Evolutionary conservation across 2,797 vertebrate species (phyloP).

Genomic region (Macroramphosus scolopax): DNA sequence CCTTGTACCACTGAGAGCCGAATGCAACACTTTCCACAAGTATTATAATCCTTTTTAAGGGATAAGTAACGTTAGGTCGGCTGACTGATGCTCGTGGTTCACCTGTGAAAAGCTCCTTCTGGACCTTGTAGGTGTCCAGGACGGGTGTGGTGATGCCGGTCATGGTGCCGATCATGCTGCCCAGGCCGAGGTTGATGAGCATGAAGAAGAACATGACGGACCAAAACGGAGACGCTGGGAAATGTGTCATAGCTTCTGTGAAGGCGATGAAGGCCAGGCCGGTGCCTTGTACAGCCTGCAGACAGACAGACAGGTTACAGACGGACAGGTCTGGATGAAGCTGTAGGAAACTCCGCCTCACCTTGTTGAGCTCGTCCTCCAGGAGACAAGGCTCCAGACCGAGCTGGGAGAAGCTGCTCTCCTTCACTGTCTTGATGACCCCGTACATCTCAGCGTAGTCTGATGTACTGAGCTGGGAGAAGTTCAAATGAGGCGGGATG

Average conservation of each 20-base stretch:
- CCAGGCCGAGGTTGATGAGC: slow-evolving; percentile 94
- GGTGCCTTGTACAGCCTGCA: slow-evolving; percentile 91
- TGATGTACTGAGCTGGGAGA: slow-evolving; percentile 85
- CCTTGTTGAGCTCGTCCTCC: slow-evolving; percentile 94
- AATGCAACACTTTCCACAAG: no score
- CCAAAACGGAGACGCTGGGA: slow-evolving; percentile 93
- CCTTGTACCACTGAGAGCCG: no score
- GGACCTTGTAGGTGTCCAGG: slow-evolving; percentile 92
- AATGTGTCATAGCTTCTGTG: slow-evolving; percentile 97
- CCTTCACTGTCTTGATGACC: slow-evolving; percentile 90
- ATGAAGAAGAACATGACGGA: slow-evolving; percentile 98
- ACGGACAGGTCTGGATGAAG: neutral
- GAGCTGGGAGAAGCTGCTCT: slow-evolving; percentile 81
- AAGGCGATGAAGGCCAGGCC: slow-evolving; percentile 96
- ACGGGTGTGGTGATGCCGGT: slow-evolving; percentile 93
- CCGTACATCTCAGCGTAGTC: slow-evolving; percentile 91
- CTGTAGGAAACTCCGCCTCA: slow-evolving; percentile 16
- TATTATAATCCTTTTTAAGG: slow-evolving; percentile 25
- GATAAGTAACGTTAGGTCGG: no score
- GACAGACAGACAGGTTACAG: slow-evolving; percentile 17
- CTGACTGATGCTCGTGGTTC: slow-evolving; percentile 9
- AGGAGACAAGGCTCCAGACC: slow-evolving; percentile 88
- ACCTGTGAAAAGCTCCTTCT: slow-evolving; percentile 95
- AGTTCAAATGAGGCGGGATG: slow-evolving; percentile 92
- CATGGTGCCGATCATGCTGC: slow-evolving; percentile 98